Evolutionary conservation across 1,140 invertebrate genomes (phyloP).

Genomic region (Philotrypesis tridentata): DNA sequence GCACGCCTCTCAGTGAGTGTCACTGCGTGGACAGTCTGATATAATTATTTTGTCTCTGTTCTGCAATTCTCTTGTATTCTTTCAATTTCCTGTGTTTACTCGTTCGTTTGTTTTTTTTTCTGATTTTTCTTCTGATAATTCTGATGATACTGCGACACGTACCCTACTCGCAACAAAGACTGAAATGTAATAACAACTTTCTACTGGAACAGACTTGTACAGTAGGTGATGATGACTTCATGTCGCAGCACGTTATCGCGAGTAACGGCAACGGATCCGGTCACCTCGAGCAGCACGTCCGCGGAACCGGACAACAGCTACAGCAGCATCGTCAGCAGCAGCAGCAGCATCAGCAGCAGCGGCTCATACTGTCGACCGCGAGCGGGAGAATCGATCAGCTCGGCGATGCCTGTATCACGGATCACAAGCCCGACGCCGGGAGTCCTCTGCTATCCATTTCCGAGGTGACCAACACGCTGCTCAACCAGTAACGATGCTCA

Average conservation of each 20-base stretch:
- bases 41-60: slow-evolving; percentile 45
- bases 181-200: slow-evolving; percentile 24
- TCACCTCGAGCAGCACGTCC: slow-evolving; percentile 56
- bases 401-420: slow-evolving; percentile 70
- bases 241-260: slow-evolving; percentile 68
- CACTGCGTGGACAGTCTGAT: slow-evolving; percentile 57
- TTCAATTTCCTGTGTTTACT: background rate
- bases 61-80: no score
- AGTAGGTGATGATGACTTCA: slow-evolving; percentile 50
- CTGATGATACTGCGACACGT: background rate
- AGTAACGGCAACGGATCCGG: slow-evolving; percentile 65
- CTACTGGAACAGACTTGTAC: slow-evolving; percentile 45
- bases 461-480: slow-evolving; percentile 86
- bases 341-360: slow-evolving; percentile 62
- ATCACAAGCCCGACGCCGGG: slow-evolving; percentile 80
- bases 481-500: slow-evolving; percentile 77
- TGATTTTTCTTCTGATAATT: background rate
- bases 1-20: slow-evolving; percentile 78
- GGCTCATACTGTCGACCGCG: slow-evolving; percentile 62
- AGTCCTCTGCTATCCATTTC: slow-evolving; percentile 88
- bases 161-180: background rate
- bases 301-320: slow-evolving; percentile 50
- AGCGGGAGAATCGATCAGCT: slow-evolving; percentile 66
- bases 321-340: slow-evolving; percentile 57
- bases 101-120: background rate